A percentile compares a stretch with the other conserved stretches of the same genome.
Conservation (phyloP, 2,797 vertebrate genomes). For the Lepidocolaptes lacrymiger region DNA sequence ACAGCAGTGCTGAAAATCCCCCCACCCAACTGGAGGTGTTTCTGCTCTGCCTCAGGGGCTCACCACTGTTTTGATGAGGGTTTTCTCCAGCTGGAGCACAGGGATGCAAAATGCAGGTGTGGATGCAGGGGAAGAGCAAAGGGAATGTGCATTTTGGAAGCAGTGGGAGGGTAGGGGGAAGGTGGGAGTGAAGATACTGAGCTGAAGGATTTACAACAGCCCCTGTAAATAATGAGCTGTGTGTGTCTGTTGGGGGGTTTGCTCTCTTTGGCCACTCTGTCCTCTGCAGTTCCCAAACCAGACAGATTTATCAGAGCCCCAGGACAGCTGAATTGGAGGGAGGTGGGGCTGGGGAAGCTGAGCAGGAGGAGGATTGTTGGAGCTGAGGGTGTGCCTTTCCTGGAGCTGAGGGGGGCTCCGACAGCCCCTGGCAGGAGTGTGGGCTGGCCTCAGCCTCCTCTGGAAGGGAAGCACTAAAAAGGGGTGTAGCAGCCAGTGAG, state of each 20-base stretch:
- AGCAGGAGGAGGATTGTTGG: slow-evolving; percentile 29
- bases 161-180: not conserved
- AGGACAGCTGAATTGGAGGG: not conserved
- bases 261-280: not conserved
- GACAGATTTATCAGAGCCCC: not conserved
- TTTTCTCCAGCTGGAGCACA: not conserved
- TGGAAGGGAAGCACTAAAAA: slow-evolving; percentile 47
- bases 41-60: not conserved
- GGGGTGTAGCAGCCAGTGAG: slow-evolving; percentile 11
- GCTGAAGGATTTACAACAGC: rapidly evolving
- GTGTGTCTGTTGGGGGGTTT: not conserved
- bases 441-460: not conserved
- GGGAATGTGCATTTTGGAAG: not conserved
- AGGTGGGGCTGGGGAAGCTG: slow-evolving; percentile 25
- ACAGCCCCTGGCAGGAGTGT: not conserved
- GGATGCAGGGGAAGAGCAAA: not conserved
- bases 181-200: not conserved
- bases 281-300: not conserved
- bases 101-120: not conserved
- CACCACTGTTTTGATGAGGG: not conserved
- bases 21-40: rapidly evolving
- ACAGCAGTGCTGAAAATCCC: not conserved
- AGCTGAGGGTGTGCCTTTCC: slow-evolving; percentile 60
- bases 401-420: slow-evolving; percentile 43
- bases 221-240: not conserved